Evolutionary conservation across 2,888 invertebrate genomes (phyloP).

Genomic region (Nemurella pictetii): DNA sequence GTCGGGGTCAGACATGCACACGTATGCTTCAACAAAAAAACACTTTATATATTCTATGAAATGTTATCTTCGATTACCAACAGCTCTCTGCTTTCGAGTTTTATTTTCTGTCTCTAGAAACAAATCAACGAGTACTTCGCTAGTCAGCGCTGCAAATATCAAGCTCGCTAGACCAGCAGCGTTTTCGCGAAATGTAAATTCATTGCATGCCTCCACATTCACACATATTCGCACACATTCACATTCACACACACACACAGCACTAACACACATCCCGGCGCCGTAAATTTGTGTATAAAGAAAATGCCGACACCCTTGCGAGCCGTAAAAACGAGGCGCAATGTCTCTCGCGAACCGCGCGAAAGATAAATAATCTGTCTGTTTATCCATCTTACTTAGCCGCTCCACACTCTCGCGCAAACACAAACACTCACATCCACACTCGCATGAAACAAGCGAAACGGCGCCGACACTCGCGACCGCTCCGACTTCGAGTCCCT

Average conservation of each 20-base stretch:
- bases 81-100: not conserved
- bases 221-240: not conserved
- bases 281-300: constrained; percentile 18
- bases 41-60: not conserved
- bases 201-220: not conserved
- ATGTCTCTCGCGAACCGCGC: constrained; percentile 1
- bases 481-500: not conserved
- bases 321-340: not conserved
- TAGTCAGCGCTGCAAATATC: not conserved
- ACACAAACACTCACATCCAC: no score
- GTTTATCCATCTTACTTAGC: constrained; percentile 30
- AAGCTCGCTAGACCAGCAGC: not conserved
- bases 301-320: not conserved
- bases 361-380: constrained; percentile 19
- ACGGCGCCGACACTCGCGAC: not conserved
- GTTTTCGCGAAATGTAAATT: not conserved
- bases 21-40: not conserved
- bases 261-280: not conserved
- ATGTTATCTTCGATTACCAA: not conserved
- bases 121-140: not conserved
- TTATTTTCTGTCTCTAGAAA: not conserved
- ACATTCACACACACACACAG: not conserved
- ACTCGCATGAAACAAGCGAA: not conserved
- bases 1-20: not conserved
- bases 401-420: not conserved